Evolutionary conservation across 2,888 invertebrate genomes (phyloP).

Genomic region (Notocelia uddmanniana): DNA sequence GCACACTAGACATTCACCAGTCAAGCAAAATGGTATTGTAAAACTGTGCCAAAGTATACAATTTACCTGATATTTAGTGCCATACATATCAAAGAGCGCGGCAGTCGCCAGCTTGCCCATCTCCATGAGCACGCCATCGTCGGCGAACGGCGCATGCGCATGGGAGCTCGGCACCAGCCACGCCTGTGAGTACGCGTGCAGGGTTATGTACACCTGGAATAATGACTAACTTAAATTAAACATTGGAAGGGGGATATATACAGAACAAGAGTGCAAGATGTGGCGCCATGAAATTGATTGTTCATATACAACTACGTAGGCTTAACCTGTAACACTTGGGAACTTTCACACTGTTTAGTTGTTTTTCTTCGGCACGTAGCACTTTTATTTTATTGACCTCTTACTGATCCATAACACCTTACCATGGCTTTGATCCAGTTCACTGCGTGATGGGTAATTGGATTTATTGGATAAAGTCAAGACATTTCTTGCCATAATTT

Average conservation of each 20-base stretch:
- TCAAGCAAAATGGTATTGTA: neutral
- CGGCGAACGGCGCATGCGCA: slow-evolving; percentile 77
- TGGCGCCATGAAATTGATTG: neutral
- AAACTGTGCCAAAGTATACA: neutral
- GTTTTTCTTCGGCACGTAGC: slow-evolving; percentile 5
- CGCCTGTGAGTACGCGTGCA: slow-evolving; percentile 89
- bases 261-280: slow-evolving; percentile 13
- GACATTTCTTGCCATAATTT: too few species aligned
- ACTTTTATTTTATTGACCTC: slow-evolving; percentile 2
- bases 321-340: neutral
- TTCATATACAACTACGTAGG: neutral
- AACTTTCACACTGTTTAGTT: slow-evolving; percentile 17
- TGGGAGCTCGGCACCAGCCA: slow-evolving; percentile 87
- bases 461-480: too few species aligned
- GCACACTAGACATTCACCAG: neutral
- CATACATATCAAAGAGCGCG: slow-evolving; percentile 87
- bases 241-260: neutral
- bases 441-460: too few species aligned
- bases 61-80: slow-evolving; percentile 86
- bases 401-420: too few species aligned
- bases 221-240: neutral
- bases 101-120: slow-evolving; percentile 87
- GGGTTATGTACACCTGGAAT: slow-evolving; percentile 83
- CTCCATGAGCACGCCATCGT: slow-evolving; percentile 85
- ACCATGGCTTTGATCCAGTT: too few species aligned